Percentiles rank a stretch among this genome's conserved stretches.
These are phyloP conservation scores for Rhingia rostrata DNA, from an alignment of 2,888 invertebrate genomes.

Conservation along the genomic window DNA sequence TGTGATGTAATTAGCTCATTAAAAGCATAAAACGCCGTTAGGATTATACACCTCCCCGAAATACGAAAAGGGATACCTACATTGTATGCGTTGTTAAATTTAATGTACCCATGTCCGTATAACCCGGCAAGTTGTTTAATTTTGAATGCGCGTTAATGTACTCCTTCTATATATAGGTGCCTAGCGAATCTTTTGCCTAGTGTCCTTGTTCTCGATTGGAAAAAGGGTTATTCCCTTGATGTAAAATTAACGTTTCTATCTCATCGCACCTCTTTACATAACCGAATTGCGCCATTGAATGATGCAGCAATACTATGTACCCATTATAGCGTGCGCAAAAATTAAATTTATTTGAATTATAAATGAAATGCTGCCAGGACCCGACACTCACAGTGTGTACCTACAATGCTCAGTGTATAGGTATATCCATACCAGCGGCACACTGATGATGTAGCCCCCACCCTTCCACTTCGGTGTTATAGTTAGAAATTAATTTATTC, in stretches of 20 bases:
- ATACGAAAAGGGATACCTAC: neutral
- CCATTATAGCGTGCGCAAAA: constrained; percentile 19
- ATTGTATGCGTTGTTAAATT: neutral
- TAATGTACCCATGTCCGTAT: neutral
- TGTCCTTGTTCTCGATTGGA: constrained; percentile 24
- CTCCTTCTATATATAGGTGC: neutral
- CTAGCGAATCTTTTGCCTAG: no score
- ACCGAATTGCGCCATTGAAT: constrained; percentile 22
- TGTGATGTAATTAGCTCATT: neutral
- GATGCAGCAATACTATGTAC: constrained; percentile 30
- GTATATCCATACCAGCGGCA: neutral
- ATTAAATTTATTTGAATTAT: constrained; percentile 69
- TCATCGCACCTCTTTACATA: constrained; percentile 1
- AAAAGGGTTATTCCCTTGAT: constrained; percentile 54
- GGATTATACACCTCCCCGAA: neutral
- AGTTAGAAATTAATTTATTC: constrained; percentile 27
- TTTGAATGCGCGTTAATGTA: neutral
- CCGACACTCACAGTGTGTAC: neutral
- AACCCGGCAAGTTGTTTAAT: neutral
- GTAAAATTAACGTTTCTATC: constrained; percentile 35
- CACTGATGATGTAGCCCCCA: constrained; percentile 1
- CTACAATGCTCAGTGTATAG: neutral
- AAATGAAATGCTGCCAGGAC: constrained; percentile 52
- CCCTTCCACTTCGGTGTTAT: constrained; percentile 1
- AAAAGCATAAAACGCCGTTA: neutral